Conservation (phyloP, 2,888 invertebrate species). For the Exocentrus adspersus region DNA sequence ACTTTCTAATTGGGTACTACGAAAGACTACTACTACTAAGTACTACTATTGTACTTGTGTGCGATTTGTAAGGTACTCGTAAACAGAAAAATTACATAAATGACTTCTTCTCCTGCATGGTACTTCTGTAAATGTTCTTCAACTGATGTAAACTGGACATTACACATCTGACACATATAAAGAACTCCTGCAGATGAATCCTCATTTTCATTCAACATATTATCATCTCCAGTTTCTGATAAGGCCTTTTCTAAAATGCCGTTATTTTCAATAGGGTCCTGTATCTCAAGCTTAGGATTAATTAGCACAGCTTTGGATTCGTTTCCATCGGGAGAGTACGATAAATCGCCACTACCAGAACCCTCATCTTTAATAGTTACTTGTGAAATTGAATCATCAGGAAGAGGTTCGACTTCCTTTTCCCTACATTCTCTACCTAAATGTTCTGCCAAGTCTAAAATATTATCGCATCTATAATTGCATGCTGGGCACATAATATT, state of each 20-base stretch:
- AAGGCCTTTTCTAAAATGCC: conserved; percentile 45
- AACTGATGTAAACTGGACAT: conserved; percentile 72
- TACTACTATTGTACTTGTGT: no score
- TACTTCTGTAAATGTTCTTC: conserved; percentile 73
- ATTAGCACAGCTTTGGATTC: background rate
- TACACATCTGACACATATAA: conserved; percentile 74
- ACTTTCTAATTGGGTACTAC: no score
- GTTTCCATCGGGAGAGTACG: background rate
- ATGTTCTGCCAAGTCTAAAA: conserved; percentile 69
- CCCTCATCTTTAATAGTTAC: conserved; percentile 20
- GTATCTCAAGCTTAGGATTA: conserved; percentile 12
- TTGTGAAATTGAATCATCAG: background rate
- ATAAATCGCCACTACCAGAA: no score
- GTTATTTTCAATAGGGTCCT: conserved; percentile 16
- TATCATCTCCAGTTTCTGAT: conserved; percentile 40
- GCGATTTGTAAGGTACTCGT: background rate
- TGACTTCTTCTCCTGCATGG: conserved; percentile 75
- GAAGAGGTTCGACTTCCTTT: conserved; percentile 13
- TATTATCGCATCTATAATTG: conserved; percentile 65
- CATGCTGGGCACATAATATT: conserved; percentile 73
- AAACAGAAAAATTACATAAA: conserved; percentile 62
- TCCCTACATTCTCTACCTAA: conserved; percentile 61
- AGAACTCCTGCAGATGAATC: conserved; percentile 59
- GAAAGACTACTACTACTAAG: no score
- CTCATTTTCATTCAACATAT: conserved; percentile 20